Evolutionary conservation across 2,888 invertebrate genomes (phyloP).

Genomic region (Hyppa rectilinea): DNA sequence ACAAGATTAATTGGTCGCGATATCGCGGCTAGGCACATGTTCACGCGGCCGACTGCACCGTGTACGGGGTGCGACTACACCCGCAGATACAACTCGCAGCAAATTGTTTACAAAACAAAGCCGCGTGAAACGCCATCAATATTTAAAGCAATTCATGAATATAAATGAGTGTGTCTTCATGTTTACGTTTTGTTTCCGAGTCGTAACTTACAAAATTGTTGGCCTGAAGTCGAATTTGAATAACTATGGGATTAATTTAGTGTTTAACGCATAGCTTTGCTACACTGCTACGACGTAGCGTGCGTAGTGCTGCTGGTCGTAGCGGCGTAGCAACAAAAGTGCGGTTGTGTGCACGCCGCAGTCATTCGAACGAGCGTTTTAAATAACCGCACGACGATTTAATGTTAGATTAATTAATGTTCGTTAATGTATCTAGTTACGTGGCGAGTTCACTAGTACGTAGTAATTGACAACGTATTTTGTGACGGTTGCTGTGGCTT

Average conservation of each 20-base stretch:
- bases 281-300: conserved; percentile 50
- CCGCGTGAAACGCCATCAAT: conserved; percentile 46
- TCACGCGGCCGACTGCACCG: conserved; percentile 25
- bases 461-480: conserved; percentile 15
- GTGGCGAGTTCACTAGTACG: conserved; percentile 21
- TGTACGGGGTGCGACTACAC: conserved; percentile 6
- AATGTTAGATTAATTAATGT: conserved; percentile 37
- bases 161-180: no score
- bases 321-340: conserved; percentile 24
- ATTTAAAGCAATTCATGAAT: conserved; percentile 54
- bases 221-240: conserved; percentile 47
- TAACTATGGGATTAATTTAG: conserved; percentile 60
- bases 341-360: conserved; percentile 18
- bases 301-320: conserved; percentile 47
- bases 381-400: conserved; percentile 26
- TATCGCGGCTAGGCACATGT: conserved; percentile 46
- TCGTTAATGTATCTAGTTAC: conserved; percentile 37
- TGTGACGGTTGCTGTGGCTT: conserved; percentile 4
- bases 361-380: conserved; percentile 18
- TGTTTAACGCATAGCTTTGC: conserved; percentile 50
- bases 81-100: conserved; percentile 29
- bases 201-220: conserved; percentile 37
- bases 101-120: conserved; percentile 50
- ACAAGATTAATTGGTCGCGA: conserved; percentile 69
- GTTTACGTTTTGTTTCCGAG: conserved; percentile 51